Evolutionary conservation across 2,888 invertebrate genomes (phyloP).

Genomic region (Drosophila prolongata): DNA sequence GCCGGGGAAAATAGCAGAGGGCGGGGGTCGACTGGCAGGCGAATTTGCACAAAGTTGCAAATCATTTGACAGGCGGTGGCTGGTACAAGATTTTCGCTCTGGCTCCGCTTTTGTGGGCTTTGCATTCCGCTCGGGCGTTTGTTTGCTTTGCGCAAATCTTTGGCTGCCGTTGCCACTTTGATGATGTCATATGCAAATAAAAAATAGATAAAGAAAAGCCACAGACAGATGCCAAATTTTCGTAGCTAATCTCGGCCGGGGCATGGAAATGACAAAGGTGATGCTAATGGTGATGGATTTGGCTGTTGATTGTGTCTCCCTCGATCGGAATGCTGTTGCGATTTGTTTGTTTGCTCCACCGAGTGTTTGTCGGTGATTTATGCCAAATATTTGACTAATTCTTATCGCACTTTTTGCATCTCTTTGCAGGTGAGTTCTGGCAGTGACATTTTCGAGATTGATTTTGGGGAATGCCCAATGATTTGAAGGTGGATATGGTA

Average conservation of each 20-base stretch:
- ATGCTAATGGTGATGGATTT: slow-evolving; percentile 53
- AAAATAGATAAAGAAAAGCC: slow-evolving; percentile 12
- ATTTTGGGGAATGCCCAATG: not conserved
- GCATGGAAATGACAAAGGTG: slow-evolving; percentile 77
- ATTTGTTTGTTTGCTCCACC: slow-evolving; percentile 10
- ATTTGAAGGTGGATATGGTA: slow-evolving; percentile 4
- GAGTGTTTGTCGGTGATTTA: slow-evolving; percentile 27
- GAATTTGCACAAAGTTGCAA: slow-evolving; percentile 76
- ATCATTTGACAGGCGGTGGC: slow-evolving; percentile 67
- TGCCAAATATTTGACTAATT: slow-evolving; percentile 44
- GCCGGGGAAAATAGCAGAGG: slow-evolving; percentile 10
- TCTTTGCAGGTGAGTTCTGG: slow-evolving; percentile 68
- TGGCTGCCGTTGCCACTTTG: slow-evolving; percentile 44
- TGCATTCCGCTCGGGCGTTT: slow-evolving; percentile 48
- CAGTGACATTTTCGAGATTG: slow-evolving; percentile 25
- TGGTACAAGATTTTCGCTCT: slow-evolving; percentile 40
- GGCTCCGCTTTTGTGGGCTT: slow-evolving; percentile 40
- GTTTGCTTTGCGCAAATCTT: slow-evolving; percentile 62
- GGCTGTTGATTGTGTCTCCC: slow-evolving; percentile 30
- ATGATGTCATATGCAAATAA: slow-evolving; percentile 76
- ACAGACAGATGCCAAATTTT: slow-evolving; percentile 35
- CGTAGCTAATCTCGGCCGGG: slow-evolving; percentile 53
- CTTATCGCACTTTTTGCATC: slow-evolving; percentile 35
- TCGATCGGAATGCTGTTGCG: slow-evolving; percentile 39
- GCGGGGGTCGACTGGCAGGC: slow-evolving; percentile 45